Base-by-base conservation (phyloP, 2,113 vertebrate species). In the Andinoacara biseriatus region DNA sequence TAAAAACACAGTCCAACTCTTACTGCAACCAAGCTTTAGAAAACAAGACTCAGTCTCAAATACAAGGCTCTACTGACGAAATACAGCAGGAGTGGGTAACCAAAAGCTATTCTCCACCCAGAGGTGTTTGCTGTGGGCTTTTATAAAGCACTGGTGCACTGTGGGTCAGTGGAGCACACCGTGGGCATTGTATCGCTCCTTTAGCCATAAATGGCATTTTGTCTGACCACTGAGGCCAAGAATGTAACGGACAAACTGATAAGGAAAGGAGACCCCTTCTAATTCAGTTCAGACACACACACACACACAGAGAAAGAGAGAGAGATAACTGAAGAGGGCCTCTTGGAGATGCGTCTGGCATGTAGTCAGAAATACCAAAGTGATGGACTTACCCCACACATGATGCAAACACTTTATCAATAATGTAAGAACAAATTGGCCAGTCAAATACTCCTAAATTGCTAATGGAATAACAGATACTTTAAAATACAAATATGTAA, bases 171-270 rank as follows among this genome's bases (percentile, higher is more conserved):
- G 69, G 86, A 75, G 83, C 76, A 84, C 63, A 83, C 54, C 2
- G 3, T 33, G n/a, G 24, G 40, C 62, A 61, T 57, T 13, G 29
- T 15, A 22, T 56, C 46, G 63, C 74, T 54, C 35, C 74, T 84
- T 77, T 87, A 58, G 76, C 95, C 95, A 90, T 95, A 95, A 74
- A 95, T 93, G 95, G 95, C 57, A 15, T 29, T 86, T 65, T 78
- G 69, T 78, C 84, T 62, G 77, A 78, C 80, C 58, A n/a, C 78
- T 31, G 67, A 76, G 81, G 90, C 90, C 93, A 90, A 90, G 90
- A 95, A 92, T 92, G 81, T 93, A 95, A 95, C 93, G 84, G 87
- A 90, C 86, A 90, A 59, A 76, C 38, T 90, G 95, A 96, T 95
- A 96, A 94, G 81, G 18, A 35, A 61, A 35, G 56, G 69, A 91